Evolutionary conservation across 2,888 invertebrate genomes (phyloP).

Genomic region (Parascotia fuliginaria): DNA sequence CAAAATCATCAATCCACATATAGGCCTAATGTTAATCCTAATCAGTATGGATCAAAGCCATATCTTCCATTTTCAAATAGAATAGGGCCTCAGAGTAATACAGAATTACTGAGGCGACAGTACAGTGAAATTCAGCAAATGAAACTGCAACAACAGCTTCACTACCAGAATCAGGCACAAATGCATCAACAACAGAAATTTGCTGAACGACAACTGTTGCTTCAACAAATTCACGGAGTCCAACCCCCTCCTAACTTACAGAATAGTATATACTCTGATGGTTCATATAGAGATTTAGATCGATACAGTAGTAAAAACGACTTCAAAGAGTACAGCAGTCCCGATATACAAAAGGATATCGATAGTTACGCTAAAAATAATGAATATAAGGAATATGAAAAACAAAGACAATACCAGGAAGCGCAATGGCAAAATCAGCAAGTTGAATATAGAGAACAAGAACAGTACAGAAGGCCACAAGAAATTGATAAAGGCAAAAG

Average conservation of each 20-base stretch:
- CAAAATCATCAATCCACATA: conserved; percentile 83
- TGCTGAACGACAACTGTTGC: conserved; percentile 86
- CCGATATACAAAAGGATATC: conserved; percentile 73
- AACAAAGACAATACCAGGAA: conserved; percentile 72
- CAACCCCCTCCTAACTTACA: conserved; percentile 81
- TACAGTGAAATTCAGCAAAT: conserved; percentile 88
- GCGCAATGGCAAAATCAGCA: conserved; percentile 75
- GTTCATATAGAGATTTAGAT: conserved; percentile 78
- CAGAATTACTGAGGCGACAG: conserved; percentile 85
- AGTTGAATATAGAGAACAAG: conserved; percentile 66
- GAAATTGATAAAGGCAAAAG: conserved; percentile 67
- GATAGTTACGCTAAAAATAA: conserved; percentile 74
- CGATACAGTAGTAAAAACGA: conserved; percentile 78
- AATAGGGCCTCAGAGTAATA: conserved; percentile 85
- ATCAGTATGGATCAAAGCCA: conserved; percentile 79
- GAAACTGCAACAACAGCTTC: conserved; percentile 87
- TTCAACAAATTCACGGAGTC: conserved; percentile 86
- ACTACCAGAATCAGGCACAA: conserved; percentile 87
- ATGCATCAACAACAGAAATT: conserved; percentile 88
- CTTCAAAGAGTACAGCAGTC: conserved; percentile 73
- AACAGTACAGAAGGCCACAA: conserved; percentile 63
- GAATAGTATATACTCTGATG: conserved; percentile 80
- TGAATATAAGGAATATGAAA: conserved; percentile 73
- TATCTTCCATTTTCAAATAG: conserved; percentile 82
- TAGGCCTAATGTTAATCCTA: conserved; percentile 78